Conservation (phyloP, 2,888 invertebrate species). For the Myopa testacea region DNA sequence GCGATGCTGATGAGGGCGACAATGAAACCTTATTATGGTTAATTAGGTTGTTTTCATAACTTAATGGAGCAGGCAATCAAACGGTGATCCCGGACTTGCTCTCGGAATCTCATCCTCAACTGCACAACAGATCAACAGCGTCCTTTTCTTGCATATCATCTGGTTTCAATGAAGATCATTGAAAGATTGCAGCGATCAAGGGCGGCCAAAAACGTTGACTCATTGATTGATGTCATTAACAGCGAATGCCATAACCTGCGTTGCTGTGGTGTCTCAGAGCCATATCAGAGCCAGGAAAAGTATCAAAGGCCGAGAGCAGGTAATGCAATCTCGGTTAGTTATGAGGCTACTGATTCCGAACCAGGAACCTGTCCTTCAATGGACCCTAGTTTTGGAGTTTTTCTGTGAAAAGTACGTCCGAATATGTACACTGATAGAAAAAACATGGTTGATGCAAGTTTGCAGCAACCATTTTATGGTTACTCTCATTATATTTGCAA, state of each 20-base stretch:
- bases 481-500: too few relatives aligned
- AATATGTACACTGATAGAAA: too few relatives aligned
- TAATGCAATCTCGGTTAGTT: too few relatives aligned
- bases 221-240: slow-evolving; percentile 15
- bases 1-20: slow-evolving; percentile 24
- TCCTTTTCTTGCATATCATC: background rate
- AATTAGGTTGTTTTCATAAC: slow-evolving; percentile 37
- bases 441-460: too few relatives aligned
- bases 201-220: background rate
- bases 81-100: slow-evolving; percentile 54
- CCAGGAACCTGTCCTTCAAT: too few relatives aligned
- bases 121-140: slow-evolving; percentile 46
- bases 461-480: too few relatives aligned
- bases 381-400: too few relatives aligned
- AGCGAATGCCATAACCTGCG: background rate
- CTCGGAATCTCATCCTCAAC: slow-evolving; percentile 48
- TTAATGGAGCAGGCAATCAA: slow-evolving; percentile 31
- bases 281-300: too few relatives aligned
- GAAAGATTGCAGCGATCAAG: background rate
- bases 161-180: slow-evolving; percentile 1
- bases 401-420: too few relatives aligned
- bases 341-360: too few relatives aligned
- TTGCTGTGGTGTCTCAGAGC: background rate
- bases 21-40: slow-evolving; percentile 25
- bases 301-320: too few relatives aligned